Percentiles rank a stretch among this genome's conserved stretches.
These are phyloP conservation scores for Spodoptera exigua DNA, from an alignment of 2,888 invertebrate species.

Conservation along the genomic window DNA sequence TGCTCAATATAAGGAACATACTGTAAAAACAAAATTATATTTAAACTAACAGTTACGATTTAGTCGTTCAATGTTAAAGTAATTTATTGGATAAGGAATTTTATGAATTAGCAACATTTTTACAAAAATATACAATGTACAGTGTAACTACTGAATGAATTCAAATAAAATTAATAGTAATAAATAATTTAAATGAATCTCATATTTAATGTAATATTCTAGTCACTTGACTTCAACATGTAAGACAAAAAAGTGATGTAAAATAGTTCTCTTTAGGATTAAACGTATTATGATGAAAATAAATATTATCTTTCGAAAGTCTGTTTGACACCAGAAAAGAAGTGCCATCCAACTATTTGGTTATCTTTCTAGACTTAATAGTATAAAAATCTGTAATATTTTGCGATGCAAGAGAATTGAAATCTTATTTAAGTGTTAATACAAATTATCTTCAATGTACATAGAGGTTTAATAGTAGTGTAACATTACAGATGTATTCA, in stretches of 20 bases:
- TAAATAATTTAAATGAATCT: conserved; percentile 59
- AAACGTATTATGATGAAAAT: conserved; percentile 53
- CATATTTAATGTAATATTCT: conserved; percentile 60
- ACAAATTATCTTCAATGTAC: conserved; percentile 76
- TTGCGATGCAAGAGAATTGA: conserved; percentile 90
- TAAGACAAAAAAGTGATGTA: conserved; percentile 86
- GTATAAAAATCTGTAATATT: conserved; percentile 77
- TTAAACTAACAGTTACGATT: conserved; percentile 39
- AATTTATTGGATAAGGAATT: conserved; percentile 53
- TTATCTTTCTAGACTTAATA: conserved; percentile 80
- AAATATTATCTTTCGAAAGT: conserved; percentile 55
- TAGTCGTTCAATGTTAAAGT: conserved; percentile 53
- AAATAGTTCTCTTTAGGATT: conserved; percentile 72
- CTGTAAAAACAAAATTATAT: conserved; percentile 50
- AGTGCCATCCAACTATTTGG: conserved; percentile 83
- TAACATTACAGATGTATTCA: conserved; percentile 56
- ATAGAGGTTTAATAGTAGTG: conserved; percentile 60
- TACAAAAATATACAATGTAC: conserved; percentile 58
- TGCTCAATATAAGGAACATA: conserved; percentile 65
- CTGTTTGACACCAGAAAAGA: conserved; percentile 73
- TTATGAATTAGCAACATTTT: conserved; percentile 54
- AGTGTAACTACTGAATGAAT: conserved; percentile 55
- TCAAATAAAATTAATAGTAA: conserved; percentile 46
- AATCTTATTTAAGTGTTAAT: conserved; percentile 81
- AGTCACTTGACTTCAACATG: conserved; percentile 72